These are phyloP conservation scores for Drosophila oshimai DNA, from an alignment of 1,140 invertebrate species.

Conservation along the genomic window DNA sequence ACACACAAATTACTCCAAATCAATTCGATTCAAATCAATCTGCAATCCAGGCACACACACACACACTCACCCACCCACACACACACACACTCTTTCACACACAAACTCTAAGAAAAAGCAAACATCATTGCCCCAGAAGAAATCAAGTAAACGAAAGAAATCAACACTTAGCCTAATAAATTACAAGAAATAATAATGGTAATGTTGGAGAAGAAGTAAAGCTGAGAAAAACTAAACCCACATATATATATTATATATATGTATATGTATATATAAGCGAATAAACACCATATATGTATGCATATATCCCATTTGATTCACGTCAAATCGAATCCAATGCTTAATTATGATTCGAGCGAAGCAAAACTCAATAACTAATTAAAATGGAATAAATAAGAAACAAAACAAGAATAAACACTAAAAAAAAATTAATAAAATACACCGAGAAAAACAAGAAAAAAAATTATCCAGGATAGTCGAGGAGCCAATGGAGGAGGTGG, in stretches of 20 bases:
- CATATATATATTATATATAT: conserved; percentile 1
- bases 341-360: conserved; percentile 29
- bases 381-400: conserved; percentile 30
- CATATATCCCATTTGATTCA: conserved; percentile 49
- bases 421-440: conserved; percentile 39
- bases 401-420: conserved; percentile 23
- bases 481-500: too few relatives aligned
- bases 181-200: conserved; percentile 42
- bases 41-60: not conserved
- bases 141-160: conserved; percentile 9
- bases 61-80: not conserved
- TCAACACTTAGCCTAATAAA: conserved; percentile 70
- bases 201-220: not conserved
- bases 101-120: conserved; percentile 1
- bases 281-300: conserved; percentile 41
- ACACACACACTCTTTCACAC: not conserved
- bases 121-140: conserved; percentile 9
- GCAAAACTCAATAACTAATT: conserved; percentile 50
- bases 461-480: not conserved
- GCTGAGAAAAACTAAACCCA: conserved; percentile 10
- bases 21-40: conserved; percentile 8
- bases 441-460: conserved; percentile 25
- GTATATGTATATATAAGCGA: conserved; percentile 29
- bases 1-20: not conserved
- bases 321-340: conserved; percentile 42